Percentiles rank a stretch among this genome's conserved stretches.
Conservation (phyloP, 2,888 invertebrate genomes). For the Machimus rusticus region DNA sequence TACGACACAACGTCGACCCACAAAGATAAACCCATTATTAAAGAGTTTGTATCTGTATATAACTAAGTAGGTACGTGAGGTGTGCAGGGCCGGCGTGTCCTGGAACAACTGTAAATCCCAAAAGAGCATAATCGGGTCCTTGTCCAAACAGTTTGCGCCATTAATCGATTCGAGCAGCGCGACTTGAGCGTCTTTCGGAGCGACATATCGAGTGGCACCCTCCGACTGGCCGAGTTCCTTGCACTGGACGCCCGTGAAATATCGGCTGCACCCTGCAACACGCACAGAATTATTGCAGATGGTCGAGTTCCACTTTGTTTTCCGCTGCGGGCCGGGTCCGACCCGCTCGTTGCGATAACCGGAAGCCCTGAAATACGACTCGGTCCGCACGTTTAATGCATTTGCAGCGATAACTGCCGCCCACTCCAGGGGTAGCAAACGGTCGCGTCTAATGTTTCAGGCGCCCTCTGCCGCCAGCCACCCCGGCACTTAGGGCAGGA, state of each 20-base stretch:
- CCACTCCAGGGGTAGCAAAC: constrained; percentile 2
- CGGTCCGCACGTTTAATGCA: constrained; percentile 21
- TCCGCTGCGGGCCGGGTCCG: not conserved
- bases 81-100: not conserved
- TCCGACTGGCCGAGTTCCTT: not conserved
- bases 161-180: constrained; percentile 17
- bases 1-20: not conserved
- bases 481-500: not conserved
- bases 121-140: not conserved
- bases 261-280: constrained; percentile 20
- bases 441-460: constrained; percentile 28
- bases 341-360: constrained; percentile 15
- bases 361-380: constrained; percentile 27
- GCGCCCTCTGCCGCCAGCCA: not conserved
- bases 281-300: constrained; percentile 37
- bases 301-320: constrained; percentile 17
- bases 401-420: constrained; percentile 25
- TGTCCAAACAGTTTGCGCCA: not conserved
- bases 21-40: not conserved
- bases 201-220: not conserved
- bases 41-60: not conserved
- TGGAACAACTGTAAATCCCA: not conserved
- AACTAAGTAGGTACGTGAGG: not conserved
- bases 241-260: not conserved
- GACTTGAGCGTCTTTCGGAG: not conserved